Evolutionary conservation across 1,140 invertebrate genomes (phyloP).

Genomic region (Cydia amplana): DNA sequence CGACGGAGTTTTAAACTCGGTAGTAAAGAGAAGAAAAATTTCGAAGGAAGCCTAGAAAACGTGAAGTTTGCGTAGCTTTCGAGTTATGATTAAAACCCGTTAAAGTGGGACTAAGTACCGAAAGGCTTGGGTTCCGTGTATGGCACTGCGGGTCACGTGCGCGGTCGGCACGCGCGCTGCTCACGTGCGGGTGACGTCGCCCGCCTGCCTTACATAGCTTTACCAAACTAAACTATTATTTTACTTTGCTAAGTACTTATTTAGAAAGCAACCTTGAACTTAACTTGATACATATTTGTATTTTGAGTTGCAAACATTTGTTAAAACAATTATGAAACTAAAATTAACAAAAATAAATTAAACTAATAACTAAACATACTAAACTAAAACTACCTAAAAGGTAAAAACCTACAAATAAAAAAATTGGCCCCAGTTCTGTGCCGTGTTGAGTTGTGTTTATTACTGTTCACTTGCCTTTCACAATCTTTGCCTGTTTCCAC

Average conservation of each 20-base stretch:
- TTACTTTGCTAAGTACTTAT: background rate
- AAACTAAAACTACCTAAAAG: too few species aligned
- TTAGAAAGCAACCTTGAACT: constrained; percentile 9
- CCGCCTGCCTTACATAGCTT: background rate
- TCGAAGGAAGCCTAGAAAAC: background rate
- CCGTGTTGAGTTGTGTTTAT: too few species aligned
- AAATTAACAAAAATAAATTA: too few species aligned
- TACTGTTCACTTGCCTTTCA: background rate
- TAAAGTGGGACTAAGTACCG: background rate
- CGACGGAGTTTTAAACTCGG: constrained; percentile 12
- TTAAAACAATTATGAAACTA: too few species aligned
- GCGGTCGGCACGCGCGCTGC: background rate
- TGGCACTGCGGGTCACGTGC: constrained; percentile 15
- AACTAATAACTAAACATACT: too few species aligned
- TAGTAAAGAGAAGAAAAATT: background rate
- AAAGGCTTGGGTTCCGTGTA: constrained; percentile 11
- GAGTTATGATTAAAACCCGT: constrained; percentile 25
- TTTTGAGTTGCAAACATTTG: too few species aligned
- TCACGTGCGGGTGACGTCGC: constrained; percentile 11
- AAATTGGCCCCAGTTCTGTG: too few species aligned
- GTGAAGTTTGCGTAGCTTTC: background rate
- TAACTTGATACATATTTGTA: background rate
- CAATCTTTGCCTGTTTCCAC: too few species aligned
- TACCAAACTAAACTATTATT: constrained; percentile 8
- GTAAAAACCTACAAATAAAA: too few species aligned